These are phyloP conservation scores for Diplolepis rosae DNA, from an alignment of 2,888 invertebrate genomes.

Conservation along the genomic window DNA sequence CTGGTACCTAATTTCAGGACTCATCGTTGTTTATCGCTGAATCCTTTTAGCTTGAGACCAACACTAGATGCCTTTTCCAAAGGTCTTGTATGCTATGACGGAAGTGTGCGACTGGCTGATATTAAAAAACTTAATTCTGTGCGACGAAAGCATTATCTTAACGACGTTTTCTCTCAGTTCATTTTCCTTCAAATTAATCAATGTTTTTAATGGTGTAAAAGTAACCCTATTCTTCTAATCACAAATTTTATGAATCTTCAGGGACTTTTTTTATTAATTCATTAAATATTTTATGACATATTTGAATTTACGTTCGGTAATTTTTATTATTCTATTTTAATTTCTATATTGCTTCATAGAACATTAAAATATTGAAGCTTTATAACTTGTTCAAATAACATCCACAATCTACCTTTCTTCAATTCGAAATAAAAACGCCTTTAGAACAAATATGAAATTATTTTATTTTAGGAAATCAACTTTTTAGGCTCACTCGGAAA, in stretches of 20 bases:
- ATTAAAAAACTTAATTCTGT: constrained; percentile 60
- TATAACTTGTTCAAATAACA: no score
- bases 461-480: no score
- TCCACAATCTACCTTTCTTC: no score
- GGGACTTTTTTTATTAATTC: constrained; percentile 14
- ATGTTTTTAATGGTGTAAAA: not conserved
- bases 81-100: constrained; percentile 37
- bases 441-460: no score
- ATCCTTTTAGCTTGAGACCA: constrained; percentile 70
- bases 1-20: constrained; percentile 65
- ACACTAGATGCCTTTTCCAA: constrained; percentile 22
- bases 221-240: not conserved
- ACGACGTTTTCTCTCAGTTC: constrained; percentile 42
- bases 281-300: not conserved
- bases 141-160: constrained; percentile 50
- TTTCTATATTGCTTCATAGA: no score
- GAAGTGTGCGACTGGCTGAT: constrained; percentile 49
- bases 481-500: no score
- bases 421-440: no score
- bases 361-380: no score
- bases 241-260: not conserved
- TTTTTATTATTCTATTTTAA: no score
- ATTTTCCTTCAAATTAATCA: constrained; percentile 39
- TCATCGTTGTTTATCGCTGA: constrained; percentile 70
- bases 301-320: no score